Evolutionary conservation across 2,113 vertebrate species (phyloP).

Genomic region (Sciurus niger): DNA sequence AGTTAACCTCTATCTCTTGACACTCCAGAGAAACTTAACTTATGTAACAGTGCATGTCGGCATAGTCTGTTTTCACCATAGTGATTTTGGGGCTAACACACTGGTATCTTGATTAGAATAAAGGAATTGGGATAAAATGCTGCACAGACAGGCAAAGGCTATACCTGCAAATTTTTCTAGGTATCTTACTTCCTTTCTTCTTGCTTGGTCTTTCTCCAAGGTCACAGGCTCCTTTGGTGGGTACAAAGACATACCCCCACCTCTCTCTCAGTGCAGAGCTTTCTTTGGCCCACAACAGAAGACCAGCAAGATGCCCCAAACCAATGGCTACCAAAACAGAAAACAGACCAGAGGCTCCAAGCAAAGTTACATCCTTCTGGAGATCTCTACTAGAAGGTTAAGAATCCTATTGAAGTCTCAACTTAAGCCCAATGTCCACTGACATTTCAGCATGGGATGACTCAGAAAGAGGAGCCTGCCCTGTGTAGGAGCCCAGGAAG

Average conservation of each 20-base stretch:
- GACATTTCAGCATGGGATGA: accelerated
- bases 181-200: background rate
- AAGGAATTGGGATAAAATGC: background rate
- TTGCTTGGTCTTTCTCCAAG: background rate
- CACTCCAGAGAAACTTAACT: background rate
- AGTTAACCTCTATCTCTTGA: background rate
- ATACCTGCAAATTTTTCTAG: accelerated
- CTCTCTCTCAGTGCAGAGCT: accelerated
- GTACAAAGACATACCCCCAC: background rate
- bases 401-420: background rate
- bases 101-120: background rate
- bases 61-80: background rate
- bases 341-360: background rate
- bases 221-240: accelerated
- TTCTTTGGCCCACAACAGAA: background rate
- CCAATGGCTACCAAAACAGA: background rate
- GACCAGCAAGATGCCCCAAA: background rate
- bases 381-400: background rate
- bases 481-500: no score
- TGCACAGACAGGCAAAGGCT: background rate
- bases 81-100: background rate
- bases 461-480: no score
- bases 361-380: background rate
- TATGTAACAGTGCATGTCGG: background rate
- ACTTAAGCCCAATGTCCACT: background rate